Evolutionary conservation across 2,113 vertebrate species (phyloP), one percentile per base, ranked within the genome.

Genomic region (Potamarius usumacintae): DNA sequence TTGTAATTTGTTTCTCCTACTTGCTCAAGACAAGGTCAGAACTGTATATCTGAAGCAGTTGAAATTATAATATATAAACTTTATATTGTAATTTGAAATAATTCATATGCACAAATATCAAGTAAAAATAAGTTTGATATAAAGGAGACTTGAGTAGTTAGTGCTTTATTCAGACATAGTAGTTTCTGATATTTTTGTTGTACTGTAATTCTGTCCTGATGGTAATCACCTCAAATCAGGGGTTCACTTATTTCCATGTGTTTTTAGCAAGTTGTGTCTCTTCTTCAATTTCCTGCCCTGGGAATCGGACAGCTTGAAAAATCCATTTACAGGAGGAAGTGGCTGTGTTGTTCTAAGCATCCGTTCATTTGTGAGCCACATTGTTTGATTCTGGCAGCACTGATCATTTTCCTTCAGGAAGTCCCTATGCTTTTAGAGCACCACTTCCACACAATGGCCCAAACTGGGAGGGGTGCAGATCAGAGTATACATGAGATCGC

Each of bases 331-430:
- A 42, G 85, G 92, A 93, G 96, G 95, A 96, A 94, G 93, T 62
- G 78, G 72, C 85, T 84, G 72, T 95, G 94, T 95, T 95, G 92
- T 95, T 95, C 76, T 91, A 92, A 91, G 92, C 88, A 78, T 69
- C 87, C 90, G 92, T 92, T 95, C 94, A 87, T 95, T 95, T 95
- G 93, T 81, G 2, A 86, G 83, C 30, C 90, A 92, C 94, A 96
- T 96, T 96, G 95, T 96, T 96, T 94, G 88, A 93, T 93, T 94
- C 90, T 95, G 95, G 94, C 94, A 92, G 81, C 85, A 58, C 90
- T 85, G 87, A 90, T 91, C 69, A 93, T 96, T 96, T 96, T 95
- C 95, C 95, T 86, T 95, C 95, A 96, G 95, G 95, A 96, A 96
- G 90, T 92, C 60, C 27, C 89, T 52, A 60, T 89, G 91, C 92